phyloP scores from a whole-genome alignment of 2,797 vertebrate species.

The Oreochromis mossambicus region DNA sequence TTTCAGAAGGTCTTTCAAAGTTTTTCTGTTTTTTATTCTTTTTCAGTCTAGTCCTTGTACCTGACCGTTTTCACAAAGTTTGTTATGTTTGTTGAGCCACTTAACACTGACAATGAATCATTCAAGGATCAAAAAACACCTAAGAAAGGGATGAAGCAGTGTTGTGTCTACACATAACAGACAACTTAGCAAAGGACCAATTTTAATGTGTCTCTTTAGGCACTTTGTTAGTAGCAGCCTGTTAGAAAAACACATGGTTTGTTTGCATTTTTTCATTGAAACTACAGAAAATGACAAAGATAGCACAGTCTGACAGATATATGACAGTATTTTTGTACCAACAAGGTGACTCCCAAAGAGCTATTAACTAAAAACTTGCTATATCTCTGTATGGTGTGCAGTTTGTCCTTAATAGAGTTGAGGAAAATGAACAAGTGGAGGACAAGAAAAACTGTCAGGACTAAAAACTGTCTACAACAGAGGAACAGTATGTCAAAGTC shows the following conservation, averaged over 20 bases:
- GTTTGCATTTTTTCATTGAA: not conserved
- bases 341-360: not conserved
- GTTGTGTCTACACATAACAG: not conserved
- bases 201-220: not conserved
- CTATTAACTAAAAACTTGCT: not conserved
- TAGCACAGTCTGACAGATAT: not conserved
- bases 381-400: not conserved
- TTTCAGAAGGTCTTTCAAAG: not conserved
- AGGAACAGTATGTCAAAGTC: not conserved
- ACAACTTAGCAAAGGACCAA: not conserved
- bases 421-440: not conserved
- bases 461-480: not conserved
- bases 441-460: rapidly evolving
- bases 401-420: not conserved
- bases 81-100: not conserved
- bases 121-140: not conserved
- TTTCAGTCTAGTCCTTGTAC: not conserved
- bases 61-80: not conserved
- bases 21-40: not conserved
- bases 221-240: not conserved
- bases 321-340: not conserved
- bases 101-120: not conserved
- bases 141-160: rapidly evolving
- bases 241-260: not conserved
- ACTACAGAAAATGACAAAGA: rapidly evolving